These are phyloP conservation scores for Calephelis nemesis DNA, from an alignment of 1,140 invertebrate genomes.

Conservation along the genomic window DNA sequence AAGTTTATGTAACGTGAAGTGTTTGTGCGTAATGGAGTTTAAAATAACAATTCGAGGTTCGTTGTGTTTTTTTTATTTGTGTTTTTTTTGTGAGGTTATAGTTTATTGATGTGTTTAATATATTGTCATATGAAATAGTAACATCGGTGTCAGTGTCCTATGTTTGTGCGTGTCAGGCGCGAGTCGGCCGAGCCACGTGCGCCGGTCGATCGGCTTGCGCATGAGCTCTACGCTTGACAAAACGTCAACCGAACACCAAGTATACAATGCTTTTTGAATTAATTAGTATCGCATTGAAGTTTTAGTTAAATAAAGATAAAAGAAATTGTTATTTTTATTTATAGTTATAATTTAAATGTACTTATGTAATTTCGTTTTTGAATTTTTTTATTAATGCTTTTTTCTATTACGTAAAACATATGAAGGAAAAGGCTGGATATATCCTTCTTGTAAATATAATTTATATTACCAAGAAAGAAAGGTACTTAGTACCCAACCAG, in stretches of 20 bases:
- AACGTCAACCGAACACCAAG: slow-evolving; percentile 36
- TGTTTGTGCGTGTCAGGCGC: slow-evolving; percentile 54
- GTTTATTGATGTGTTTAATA: slow-evolving; percentile 4
- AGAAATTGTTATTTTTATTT: not conserved
- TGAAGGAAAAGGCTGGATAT: too few species aligned
- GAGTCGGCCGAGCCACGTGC: slow-evolving; percentile 51
- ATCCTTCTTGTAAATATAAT: too few species aligned
- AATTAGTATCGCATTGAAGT: slow-evolving; percentile 18
- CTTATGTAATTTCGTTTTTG: too few species aligned
- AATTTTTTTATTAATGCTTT: too few species aligned
- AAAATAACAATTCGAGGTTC: slow-evolving; percentile 10
- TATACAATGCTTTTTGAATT: slow-evolving; percentile 17
- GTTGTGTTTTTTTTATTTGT: slow-evolving; percentile 23
- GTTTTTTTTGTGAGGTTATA: slow-evolving; percentile 19
- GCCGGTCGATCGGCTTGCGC: slow-evolving; percentile 65
- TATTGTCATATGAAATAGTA: slow-evolving; percentile 7
- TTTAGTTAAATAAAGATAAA: not conserved
- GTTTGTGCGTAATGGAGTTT: slow-evolving; percentile 14
- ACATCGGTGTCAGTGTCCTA: slow-evolving; percentile 37
- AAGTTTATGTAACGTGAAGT: slow-evolving; percentile 15
- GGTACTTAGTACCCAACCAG: too few species aligned
- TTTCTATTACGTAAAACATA: too few species aligned
- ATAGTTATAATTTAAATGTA: too few species aligned
- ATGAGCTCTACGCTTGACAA: slow-evolving; percentile 47
- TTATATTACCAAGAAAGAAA: too few species aligned